Percentiles rank a stretch among this genome's conserved stretches.
Conservation (phyloP, 1,140 invertebrate species). For the Leptopilina clavipes region DNA sequence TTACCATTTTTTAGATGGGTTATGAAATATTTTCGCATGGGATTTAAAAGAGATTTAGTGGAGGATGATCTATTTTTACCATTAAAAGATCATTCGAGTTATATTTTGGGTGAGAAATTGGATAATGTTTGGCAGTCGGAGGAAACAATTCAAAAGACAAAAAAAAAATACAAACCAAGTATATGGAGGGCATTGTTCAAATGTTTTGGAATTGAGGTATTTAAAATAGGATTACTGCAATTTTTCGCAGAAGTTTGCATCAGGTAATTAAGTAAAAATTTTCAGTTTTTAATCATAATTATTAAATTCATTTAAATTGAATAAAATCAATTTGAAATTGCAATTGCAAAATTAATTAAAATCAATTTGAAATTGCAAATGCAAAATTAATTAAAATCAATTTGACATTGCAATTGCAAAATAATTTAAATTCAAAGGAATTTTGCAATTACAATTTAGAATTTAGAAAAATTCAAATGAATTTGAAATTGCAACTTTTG, state of each 20-base stretch:
- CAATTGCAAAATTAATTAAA: no score
- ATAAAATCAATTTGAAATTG: no score
- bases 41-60: slow-evolving; percentile 77
- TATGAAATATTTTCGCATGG: slow-evolving; percentile 73
- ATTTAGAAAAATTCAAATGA: no score
- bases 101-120: slow-evolving; percentile 75
- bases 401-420: no score
- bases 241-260: slow-evolving; percentile 74
- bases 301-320: not conserved
- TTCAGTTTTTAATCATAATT: no score
- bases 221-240: slow-evolving; percentile 71
- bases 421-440: no score
- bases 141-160: slow-evolving; percentile 42
- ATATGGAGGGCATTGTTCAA: slow-evolving; percentile 68
- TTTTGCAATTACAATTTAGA: no score
- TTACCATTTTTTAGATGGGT: slow-evolving; percentile 76
- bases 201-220: slow-evolving; percentile 70
- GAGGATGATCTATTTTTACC: slow-evolving; percentile 77
- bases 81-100: slow-evolving; percentile 76
- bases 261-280: slow-evolving; percentile 58
- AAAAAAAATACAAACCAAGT: slow-evolving; percentile 57
- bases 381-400: no score
- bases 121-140: slow-evolving; percentile 76
- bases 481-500: no score
- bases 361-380: no score